Evolutionary conservation across 2,888 invertebrate genomes (phyloP).

Genomic region (Chalcis sispes): DNA sequence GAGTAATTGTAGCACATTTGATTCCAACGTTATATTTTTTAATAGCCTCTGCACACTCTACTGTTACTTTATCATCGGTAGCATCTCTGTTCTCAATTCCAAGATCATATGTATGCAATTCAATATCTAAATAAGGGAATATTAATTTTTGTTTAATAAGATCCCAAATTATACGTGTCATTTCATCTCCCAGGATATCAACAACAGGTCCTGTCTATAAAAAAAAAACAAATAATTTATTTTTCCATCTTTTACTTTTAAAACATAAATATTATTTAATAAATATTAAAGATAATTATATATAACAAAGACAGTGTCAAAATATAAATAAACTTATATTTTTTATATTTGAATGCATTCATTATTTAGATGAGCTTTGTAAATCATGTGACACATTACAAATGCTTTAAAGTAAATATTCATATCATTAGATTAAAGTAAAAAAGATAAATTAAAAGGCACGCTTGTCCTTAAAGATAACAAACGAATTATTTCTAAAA

Average conservation of each 20-base stretch:
- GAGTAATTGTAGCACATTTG: conserved; percentile 99
- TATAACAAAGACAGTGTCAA: background rate
- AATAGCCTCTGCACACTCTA: conserved; percentile 97
- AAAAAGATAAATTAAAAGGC: background rate
- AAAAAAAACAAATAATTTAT: conserved; percentile 21
- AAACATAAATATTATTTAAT: background rate
- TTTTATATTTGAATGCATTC: background rate
- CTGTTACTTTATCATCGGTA: conserved; percentile 96
- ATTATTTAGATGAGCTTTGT: background rate
- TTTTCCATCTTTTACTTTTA: too few relatives aligned
- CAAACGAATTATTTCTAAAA: too few relatives aligned
- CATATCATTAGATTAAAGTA: background rate
- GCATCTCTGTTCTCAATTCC: conserved; percentile 96
- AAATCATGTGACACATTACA: background rate
- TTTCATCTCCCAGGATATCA: conserved; percentile 95
- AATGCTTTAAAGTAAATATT: background rate
- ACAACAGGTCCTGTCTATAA: conserved; percentile 89
- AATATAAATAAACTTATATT: background rate
- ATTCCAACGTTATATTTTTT: conserved; percentile 98
- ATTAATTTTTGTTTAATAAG: conserved; percentile 98
- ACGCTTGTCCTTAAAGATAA: conserved; percentile 5
- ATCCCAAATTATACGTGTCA: conserved; percentile 99
- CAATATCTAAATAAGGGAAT: conserved; percentile 95
- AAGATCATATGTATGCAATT: conserved; percentile 94
- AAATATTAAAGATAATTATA: background rate